These are phyloP conservation scores for Microctonus aethiopoides DNA, from an alignment of 2,888 invertebrate genomes.

Conservation along the genomic window DNA sequence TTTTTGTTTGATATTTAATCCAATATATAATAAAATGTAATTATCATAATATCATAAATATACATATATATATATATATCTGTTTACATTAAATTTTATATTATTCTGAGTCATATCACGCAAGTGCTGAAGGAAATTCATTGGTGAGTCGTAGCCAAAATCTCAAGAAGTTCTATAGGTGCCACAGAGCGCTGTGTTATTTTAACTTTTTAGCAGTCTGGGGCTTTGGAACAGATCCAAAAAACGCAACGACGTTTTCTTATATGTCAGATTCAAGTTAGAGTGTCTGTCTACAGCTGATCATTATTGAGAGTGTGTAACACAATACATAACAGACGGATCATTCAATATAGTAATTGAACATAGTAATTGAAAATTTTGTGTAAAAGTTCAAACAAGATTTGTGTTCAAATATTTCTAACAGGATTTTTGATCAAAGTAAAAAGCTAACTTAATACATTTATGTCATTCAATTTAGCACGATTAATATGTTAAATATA, in stretches of 20 bases:
- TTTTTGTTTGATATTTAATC: neutral
- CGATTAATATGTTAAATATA: no score
- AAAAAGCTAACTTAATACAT: no score
- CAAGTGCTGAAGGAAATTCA: conserved; percentile 14
- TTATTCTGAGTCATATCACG: conserved; percentile 1
- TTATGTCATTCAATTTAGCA: no score
- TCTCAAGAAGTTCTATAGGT: conserved; percentile 15
- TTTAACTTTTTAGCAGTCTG: conserved; percentile 45
- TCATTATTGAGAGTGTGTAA: conserved; percentile 21
- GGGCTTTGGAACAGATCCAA: conserved; percentile 41
- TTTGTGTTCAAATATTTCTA: no score
- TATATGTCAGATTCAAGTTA: conserved; percentile 33
- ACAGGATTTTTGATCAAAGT: no score
- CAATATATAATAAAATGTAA: neutral
- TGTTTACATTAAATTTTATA: conserved; percentile 3
- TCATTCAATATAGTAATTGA: no score
- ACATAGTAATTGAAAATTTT: no score
- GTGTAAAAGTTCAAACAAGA: no score
- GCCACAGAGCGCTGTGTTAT: conserved; percentile 39
- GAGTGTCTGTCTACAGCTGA: conserved; percentile 14
- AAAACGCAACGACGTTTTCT: conserved; percentile 39
- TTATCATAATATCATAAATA: neutral
- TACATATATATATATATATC: no score
- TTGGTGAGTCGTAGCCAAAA: conserved; percentile 23
- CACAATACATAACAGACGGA: no score